Evolutionary conservation across 1,140 invertebrate species (phyloP).

Genomic region (Leptinotarsa lineolata): DNA sequence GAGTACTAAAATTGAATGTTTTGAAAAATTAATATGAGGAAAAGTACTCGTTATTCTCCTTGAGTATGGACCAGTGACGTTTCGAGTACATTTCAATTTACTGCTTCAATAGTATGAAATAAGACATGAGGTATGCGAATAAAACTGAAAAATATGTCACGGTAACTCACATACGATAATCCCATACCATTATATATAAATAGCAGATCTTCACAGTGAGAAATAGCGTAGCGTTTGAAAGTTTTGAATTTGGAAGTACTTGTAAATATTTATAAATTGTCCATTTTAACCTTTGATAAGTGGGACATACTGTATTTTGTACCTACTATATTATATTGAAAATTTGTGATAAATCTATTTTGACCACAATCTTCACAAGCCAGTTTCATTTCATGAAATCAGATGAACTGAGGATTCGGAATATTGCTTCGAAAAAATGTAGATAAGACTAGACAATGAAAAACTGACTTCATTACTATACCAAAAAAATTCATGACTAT

Average conservation of each 20-base stretch:
- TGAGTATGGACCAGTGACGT: not conserved
- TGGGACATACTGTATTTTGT: conserved; percentile 24
- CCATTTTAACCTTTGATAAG: conserved; percentile 23
- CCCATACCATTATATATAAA: not conserved
- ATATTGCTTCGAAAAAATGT: too few relatives aligned
- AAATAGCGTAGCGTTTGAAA: not conserved
- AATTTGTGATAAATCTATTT: conserved; percentile 24
- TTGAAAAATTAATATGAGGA: too few relatives aligned
- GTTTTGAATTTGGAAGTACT: conserved; percentile 9
- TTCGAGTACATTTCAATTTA: not conserved
- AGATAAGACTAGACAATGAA: too few relatives aligned
- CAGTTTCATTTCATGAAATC: not conserved
- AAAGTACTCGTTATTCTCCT: too few relatives aligned
- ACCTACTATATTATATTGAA: conserved; percentile 21
- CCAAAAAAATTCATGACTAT: too few relatives aligned
- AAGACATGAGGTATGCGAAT: not conserved
- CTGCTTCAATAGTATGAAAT: not conserved
- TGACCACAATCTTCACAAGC: not conserved
- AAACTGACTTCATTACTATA: too few relatives aligned
- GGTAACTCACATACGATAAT: not conserved
- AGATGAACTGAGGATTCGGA: too few relatives aligned
- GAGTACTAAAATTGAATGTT: too few relatives aligned
- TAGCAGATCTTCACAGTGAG: not conserved
- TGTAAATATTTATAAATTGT: conserved; percentile 24
- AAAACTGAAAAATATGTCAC: not conserved